phyloP scores from a whole-genome alignment of 2,888 invertebrate genomes.

The Drosophila cracens region DNA sequence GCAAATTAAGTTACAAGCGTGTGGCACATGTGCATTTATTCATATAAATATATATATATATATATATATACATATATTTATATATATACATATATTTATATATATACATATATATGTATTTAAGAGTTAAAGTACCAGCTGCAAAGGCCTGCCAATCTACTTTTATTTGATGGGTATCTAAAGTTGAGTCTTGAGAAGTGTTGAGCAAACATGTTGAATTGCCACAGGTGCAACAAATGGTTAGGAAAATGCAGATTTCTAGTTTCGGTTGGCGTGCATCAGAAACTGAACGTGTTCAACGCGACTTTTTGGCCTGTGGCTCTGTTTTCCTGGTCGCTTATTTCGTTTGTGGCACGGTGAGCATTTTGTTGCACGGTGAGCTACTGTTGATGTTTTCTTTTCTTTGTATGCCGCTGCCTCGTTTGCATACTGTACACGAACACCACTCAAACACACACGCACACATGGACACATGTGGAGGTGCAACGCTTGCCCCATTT shows the following conservation, averaged over 20 bases:
- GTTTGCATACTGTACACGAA: slow-evolving; percentile 52
- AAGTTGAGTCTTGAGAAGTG: background rate
- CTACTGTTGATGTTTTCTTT: slow-evolving; percentile 3
- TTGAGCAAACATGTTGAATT: background rate
- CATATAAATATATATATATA: background rate
- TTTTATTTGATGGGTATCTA: background rate
- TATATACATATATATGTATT: background rate
- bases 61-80: background rate
- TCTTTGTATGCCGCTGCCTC: slow-evolving; percentile 30
- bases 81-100: background rate
- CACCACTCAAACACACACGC: slow-evolving; percentile 7
- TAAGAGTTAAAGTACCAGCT: background rate
- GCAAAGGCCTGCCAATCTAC: background rate
- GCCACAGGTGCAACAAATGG: background rate
- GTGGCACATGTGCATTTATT: background rate
- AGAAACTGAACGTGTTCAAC: slow-evolving; percentile 68
- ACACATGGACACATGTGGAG: background rate
- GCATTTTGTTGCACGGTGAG: slow-evolving; percentile 19
- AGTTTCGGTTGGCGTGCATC: slow-evolving; percentile 43
- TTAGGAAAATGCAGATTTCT: slow-evolving; percentile 12
- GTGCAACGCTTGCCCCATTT: slow-evolving; percentile 63
- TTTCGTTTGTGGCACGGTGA: slow-evolving; percentile 23
- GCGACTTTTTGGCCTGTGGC: slow-evolving; percentile 27
- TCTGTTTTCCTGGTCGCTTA: background rate
- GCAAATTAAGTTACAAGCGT: slow-evolving; percentile 60